These are phyloP conservation scores for Scelioninae gen. 2 DNA, from an alignment of 2,888 invertebrate species.

Conservation along the genomic window DNA sequence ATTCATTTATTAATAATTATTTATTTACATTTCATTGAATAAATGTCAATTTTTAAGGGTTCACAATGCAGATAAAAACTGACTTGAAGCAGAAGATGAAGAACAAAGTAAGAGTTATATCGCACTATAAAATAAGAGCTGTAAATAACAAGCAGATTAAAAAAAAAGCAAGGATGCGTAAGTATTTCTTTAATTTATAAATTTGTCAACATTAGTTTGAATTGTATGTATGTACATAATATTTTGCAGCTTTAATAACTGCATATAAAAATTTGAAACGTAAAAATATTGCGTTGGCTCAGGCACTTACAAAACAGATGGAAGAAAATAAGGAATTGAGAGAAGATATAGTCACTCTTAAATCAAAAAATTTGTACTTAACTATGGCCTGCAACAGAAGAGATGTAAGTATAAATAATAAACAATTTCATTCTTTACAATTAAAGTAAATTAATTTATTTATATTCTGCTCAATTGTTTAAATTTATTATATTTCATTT, in stretches of 20 bases:
- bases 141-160: slow-evolving; percentile 17
- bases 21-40: too few species aligned
- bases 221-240: too few species aligned
- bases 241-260: slow-evolving; percentile 32
- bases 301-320: slow-evolving; percentile 31
- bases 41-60: neutral
- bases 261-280: slow-evolving; percentile 28
- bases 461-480: too few species aligned
- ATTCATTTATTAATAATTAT: too few species aligned
- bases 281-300: slow-evolving; percentile 24
- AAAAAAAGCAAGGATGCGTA: slow-evolving; percentile 31
- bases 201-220: too few species aligned
- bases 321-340: slow-evolving; percentile 32
- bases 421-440: neutral
- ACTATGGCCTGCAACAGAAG: slow-evolving; percentile 23
- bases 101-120: slow-evolving; percentile 6
- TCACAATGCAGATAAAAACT: slow-evolving; percentile 8
- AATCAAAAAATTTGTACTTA: slow-evolving; percentile 28
- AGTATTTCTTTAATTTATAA: slow-evolving; percentile 12
- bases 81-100: slow-evolving; percentile 5
- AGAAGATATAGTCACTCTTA: slow-evolving; percentile 21
- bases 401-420: slow-evolving; percentile 18
- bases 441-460: too few species aligned
- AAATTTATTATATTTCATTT: neutral
- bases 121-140: slow-evolving; percentile 16